phyloP scores from a whole-genome alignment of 2,888 invertebrate species.

The Pterostichus madidus region DNA sequence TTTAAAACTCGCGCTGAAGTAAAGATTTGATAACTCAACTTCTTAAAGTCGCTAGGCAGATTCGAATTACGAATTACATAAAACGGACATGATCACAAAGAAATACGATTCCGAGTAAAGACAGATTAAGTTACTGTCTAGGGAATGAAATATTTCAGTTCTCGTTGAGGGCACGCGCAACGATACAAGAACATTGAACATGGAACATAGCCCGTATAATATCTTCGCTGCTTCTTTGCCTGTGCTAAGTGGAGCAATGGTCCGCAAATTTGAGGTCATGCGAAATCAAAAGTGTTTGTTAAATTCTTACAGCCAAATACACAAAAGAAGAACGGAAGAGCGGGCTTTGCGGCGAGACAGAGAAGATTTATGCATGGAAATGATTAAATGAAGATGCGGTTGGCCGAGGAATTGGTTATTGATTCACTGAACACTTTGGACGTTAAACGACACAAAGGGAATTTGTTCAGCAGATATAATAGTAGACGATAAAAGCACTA shows the following conservation, averaged over 20 bases:
- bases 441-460: constrained; percentile 15
- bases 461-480: not conserved
- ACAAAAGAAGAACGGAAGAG: constrained; percentile 23
- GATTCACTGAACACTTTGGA: constrained; percentile 28
- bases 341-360: not conserved
- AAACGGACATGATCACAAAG: constrained; percentile 43
- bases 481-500: too few species aligned
- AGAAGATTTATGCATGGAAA: constrained; percentile 48
- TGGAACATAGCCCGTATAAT: not conserved
- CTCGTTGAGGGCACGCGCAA: not conserved
- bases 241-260: constrained; percentile 34
- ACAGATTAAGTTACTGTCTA: constrained; percentile 60
- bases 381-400: constrained; percentile 54
- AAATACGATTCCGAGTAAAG: constrained; percentile 49
- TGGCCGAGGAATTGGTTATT: constrained; percentile 48
- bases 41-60: constrained; percentile 4
- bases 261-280: constrained; percentile 45
- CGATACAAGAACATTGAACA: constrained; percentile 22
- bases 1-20: constrained; percentile 14
- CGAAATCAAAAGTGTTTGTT: constrained; percentile 62
- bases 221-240: not conserved
- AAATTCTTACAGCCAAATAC: constrained; percentile 56
- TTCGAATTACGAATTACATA: constrained; percentile 27
- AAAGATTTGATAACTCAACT: not conserved
- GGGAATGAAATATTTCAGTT: constrained; percentile 55